phyloP scores from a whole-genome alignment of 2,113 vertebrate genomes.

The Bos javanicus region DNA sequence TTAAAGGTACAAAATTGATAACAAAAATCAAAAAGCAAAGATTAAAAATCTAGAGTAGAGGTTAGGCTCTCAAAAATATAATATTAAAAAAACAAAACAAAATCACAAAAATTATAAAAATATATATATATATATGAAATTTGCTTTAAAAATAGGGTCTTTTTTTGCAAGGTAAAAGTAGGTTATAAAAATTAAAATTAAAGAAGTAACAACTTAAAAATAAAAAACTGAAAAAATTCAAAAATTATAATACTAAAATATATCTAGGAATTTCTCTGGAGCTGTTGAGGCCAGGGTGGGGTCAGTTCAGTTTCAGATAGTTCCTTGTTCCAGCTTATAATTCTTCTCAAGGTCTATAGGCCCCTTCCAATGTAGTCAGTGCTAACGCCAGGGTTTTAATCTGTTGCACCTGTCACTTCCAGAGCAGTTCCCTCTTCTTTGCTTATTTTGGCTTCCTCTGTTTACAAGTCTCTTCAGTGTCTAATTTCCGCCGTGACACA shows the following conservation, averaged over 20 bases:
- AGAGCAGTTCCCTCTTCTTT: not conserved
- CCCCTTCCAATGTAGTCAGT: not conserved
- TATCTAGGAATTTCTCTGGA: not conserved
- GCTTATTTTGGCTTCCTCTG: not conserved
- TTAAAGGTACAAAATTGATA: not conserved
- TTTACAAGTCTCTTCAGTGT: not conserved
- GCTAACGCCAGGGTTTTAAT: not conserved
- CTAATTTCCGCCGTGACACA: not conserved
- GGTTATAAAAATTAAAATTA: not conserved
- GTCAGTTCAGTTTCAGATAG: not conserved
- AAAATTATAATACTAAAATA: not conserved
- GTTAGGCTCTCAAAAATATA: not conserved
- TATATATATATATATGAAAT: not conserved
- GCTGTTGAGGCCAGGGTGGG: not conserved
- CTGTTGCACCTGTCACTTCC: not conserved
- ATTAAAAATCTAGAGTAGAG: not conserved
- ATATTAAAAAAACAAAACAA: not conserved
- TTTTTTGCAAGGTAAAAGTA: not conserved
- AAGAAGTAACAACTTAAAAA: not conserved
- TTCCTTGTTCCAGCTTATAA: not conserved
- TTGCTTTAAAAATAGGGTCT: not conserved
- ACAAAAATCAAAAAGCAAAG: not conserved
- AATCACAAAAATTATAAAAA: not conserved
- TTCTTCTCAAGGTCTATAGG: not conserved
- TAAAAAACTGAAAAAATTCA: not conserved